These are phyloP conservation scores for Hydractinia echinata DNA, from an alignment of 30 jellyfish, hydroid and myxozoan genomes.

Conservation along the genomic window DNA sequence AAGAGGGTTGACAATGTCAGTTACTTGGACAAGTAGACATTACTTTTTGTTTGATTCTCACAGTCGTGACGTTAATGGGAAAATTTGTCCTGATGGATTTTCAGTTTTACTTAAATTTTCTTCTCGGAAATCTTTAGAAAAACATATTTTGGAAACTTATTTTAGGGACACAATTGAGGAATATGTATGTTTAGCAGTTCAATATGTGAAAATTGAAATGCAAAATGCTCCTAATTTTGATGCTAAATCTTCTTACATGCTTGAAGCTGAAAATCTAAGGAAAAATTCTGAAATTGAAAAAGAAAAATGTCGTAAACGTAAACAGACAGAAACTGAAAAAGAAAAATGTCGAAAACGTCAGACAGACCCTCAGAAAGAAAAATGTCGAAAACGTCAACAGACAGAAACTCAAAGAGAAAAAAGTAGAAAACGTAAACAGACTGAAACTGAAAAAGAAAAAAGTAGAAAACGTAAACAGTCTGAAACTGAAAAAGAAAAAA, in stretches of 20 bases:
- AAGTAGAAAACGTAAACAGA: background rate
- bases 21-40: background rate
- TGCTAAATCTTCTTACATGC: background rate
- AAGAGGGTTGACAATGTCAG: background rate
- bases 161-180: background rate
- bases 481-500: too few relatives aligned
- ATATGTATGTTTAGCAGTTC: conserved; percentile 10
- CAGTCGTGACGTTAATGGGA: conserved; percentile 11
- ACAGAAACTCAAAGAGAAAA: background rate
- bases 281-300: background rate
- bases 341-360: too few relatives aligned
- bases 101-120: background rate
- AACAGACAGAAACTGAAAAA: background rate
- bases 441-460: background rate
- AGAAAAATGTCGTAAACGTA: background rate
- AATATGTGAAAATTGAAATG: background rate
- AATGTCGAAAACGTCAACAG: too few relatives aligned
- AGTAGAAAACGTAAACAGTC: too few relatives aligned
- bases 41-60: conserved; percentile 28
- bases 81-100: conserved; percentile 1
- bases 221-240: background rate
- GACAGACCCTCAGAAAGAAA: too few relatives aligned
- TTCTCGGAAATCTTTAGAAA: background rate
- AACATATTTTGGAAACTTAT: background rate
- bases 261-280: background rate